Evolutionary conservation across 2,888 invertebrate species (phyloP).

Genomic region (Ceriagrion tenellum): DNA sequence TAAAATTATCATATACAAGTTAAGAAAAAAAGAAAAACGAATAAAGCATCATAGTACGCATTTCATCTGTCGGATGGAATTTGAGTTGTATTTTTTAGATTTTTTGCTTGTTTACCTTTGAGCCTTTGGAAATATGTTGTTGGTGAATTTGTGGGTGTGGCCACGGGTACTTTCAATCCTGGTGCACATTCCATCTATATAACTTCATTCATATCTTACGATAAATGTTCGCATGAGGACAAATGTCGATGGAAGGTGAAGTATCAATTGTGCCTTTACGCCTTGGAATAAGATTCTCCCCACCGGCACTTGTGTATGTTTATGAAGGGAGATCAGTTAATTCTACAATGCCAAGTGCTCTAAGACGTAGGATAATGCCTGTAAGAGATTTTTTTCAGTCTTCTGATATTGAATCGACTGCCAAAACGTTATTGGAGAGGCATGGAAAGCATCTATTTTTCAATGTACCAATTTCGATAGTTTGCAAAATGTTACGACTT

Average conservation of each 20-base stretch:
- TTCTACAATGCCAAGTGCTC: background rate
- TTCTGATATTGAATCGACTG: background rate
- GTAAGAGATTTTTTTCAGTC: conserved; percentile 28
- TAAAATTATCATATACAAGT: background rate
- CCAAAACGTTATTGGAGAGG: background rate
- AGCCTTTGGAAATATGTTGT: too few relatives aligned
- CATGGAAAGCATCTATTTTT: conserved; percentile 21
- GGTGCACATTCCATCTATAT: too few relatives aligned
- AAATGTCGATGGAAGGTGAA: background rate
- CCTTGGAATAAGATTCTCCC: conserved; percentile 34
- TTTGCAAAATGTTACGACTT: conserved; percentile 46
- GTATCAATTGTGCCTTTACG: conserved; percentile 26
- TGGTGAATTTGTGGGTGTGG: too few relatives aligned
- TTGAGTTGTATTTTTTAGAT: too few relatives aligned
- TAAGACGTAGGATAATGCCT: conserved; percentile 49
- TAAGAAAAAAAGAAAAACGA: background rate
- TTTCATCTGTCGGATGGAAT: background rate
- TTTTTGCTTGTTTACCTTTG: too few relatives aligned
- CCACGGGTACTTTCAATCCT: too few relatives aligned
- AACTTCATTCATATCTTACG: too few relatives aligned
- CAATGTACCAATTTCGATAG: conserved; percentile 22
- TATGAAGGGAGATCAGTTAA: conserved; percentile 22
- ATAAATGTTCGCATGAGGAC: background rate
- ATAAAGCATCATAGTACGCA: background rate
- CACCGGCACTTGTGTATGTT: conserved; percentile 50